phyloP scores from a whole-genome alignment of 2,888 invertebrate genomes.

The Sesamia inferens region DNA sequence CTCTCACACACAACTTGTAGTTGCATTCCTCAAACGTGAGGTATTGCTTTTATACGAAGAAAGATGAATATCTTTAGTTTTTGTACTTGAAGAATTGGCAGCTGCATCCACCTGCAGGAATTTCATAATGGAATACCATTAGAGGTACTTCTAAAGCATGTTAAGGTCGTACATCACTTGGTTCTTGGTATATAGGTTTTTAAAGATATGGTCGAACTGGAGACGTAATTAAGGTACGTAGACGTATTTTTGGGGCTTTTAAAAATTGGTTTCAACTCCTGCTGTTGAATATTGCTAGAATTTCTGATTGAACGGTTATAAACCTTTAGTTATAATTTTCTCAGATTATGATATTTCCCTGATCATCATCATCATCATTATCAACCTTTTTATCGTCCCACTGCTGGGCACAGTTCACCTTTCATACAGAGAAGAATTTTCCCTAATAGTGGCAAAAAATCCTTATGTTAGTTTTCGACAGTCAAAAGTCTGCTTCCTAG shows the following conservation, averaged over 20 bases:
- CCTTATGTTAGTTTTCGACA: too few species aligned
- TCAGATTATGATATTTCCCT: too few species aligned
- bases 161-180: not conserved
- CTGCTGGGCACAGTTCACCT: too few species aligned
- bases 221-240: too few species aligned
- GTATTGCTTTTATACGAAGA: slow-evolving; percentile 8
- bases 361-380: too few species aligned
- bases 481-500: too few species aligned
- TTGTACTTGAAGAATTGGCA: slow-evolving; percentile 14
- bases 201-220: not conserved
- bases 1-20: slow-evolving; percentile 9
- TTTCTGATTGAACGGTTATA: not conserved
- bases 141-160: slow-evolving; percentile 2
- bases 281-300: not conserved
- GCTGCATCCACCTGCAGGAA: slow-evolving; percentile 6
- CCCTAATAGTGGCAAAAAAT: too few species aligned
- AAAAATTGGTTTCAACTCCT: not conserved
- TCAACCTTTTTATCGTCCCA: too few species aligned
- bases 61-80: slow-evolving; percentile 12
- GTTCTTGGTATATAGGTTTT: not conserved
- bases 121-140: not conserved
- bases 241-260: not conserved
- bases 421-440: too few species aligned
- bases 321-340: too few species aligned
- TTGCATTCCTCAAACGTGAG: slow-evolving; percentile 15